These are phyloP conservation scores for Ailurus styani DNA, from an alignment of 2,113 vertebrate genomes.

Conservation along the genomic window DNA sequence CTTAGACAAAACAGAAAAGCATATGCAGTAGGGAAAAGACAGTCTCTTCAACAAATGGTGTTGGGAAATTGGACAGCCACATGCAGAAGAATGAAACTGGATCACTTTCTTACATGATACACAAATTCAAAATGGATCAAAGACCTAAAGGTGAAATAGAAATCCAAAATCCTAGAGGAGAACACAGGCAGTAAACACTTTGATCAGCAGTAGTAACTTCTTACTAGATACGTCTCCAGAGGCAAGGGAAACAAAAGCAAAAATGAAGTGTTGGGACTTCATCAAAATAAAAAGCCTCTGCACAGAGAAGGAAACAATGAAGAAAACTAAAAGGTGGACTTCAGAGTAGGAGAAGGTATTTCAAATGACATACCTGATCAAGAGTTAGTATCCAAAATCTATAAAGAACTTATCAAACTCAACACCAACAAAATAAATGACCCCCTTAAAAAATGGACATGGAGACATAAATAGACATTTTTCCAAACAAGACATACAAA, in stretches of 20 bases:
- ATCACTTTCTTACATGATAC: background rate
- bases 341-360: background rate
- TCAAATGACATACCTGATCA: background rate
- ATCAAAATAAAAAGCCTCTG: background rate
- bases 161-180: background rate
- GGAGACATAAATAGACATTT: background rate
- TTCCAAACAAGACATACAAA: background rate
- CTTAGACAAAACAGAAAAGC: background rate
- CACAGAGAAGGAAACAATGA: background rate
- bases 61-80: background rate
- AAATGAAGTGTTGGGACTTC: background rate
- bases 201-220: background rate
- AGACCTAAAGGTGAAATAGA: background rate
- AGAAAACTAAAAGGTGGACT: background rate
- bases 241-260: background rate
- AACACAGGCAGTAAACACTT: background rate
- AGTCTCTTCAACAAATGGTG: background rate
- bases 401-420: background rate
- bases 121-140: background rate
- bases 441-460: background rate
- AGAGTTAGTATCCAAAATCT: background rate
- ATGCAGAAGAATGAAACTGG: background rate
- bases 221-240: background rate
- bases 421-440: background rate
- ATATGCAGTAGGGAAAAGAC: background rate